Evolutionary conservation across 2,888 invertebrate species (phyloP).

Genomic region (Plusia festucae): DNA sequence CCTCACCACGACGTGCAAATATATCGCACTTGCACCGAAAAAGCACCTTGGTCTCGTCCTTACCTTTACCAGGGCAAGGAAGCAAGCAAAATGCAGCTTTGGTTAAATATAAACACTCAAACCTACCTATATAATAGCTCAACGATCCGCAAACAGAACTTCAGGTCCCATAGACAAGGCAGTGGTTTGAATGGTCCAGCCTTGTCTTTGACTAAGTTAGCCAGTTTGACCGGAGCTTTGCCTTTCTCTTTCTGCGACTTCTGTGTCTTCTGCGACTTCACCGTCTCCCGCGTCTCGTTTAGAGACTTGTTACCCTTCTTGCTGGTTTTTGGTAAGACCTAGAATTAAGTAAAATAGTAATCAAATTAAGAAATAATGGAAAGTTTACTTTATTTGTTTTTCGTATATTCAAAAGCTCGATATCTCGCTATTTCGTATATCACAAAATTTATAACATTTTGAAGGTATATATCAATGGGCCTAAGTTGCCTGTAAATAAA

Average conservation of each 20-base stretch:
- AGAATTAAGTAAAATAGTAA: constrained; percentile 3
- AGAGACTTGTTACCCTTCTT: constrained; percentile 76
- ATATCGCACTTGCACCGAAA: too few relatives aligned
- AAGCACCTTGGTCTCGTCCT: too few relatives aligned
- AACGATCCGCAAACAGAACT: constrained; percentile 72
- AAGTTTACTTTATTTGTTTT: background rate
- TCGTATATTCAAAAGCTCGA: too few relatives aligned
- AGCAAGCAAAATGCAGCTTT: too few relatives aligned
- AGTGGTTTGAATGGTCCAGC: constrained; percentile 79
- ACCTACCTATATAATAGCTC: constrained; percentile 79
- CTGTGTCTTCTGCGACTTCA: constrained; percentile 76
- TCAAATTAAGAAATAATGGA: too few relatives aligned
- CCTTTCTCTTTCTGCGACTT: constrained; percentile 76
- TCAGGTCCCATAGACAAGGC: constrained; percentile 80
- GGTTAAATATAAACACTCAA: too few relatives aligned
- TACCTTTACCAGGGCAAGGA: too few relatives aligned
- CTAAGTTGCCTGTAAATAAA: too few relatives aligned
- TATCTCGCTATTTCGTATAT: too few relatives aligned
- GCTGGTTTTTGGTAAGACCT: constrained; percentile 73
- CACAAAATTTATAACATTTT: too few relatives aligned
- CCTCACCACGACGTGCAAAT: too few relatives aligned
- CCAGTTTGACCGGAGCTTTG: constrained; percentile 70
- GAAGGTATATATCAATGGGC: too few relatives aligned
- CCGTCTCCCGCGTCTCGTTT: constrained; percentile 75
- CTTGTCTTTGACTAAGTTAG: constrained; percentile 75